Evolutionary conservation across 1,140 invertebrate genomes (phyloP).

Genomic region (Heliconius congener): DNA sequence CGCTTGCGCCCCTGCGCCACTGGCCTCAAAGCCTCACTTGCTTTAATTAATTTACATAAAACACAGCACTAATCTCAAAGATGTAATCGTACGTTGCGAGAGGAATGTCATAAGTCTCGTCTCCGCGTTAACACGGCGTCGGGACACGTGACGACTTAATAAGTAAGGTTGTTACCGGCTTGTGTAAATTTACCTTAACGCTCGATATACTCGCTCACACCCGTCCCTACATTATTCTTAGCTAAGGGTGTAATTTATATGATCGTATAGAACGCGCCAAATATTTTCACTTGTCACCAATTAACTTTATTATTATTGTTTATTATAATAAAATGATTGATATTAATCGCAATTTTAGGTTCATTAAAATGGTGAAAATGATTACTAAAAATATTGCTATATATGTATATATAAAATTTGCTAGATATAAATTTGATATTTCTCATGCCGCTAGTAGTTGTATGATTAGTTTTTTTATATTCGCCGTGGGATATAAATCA

Average conservation of each 20-base stretch:
- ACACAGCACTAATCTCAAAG: constrained; percentile 25
- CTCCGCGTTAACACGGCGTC: constrained; percentile 48
- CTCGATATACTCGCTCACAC: constrained; percentile 60
- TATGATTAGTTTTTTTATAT: no score
- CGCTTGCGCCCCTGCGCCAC: no score
- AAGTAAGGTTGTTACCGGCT: constrained; percentile 71
- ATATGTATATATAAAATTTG: neutral
- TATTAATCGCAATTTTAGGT: no score
- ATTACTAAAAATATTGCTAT: neutral
- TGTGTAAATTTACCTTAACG: constrained; percentile 77
- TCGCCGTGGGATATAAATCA: no score
- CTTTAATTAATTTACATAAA: constrained; percentile 34
- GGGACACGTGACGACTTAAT: constrained; percentile 69
- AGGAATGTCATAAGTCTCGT: constrained; percentile 55
- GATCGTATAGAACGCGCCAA: constrained; percentile 54
- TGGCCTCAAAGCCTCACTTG: no score
- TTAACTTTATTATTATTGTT: neutral
- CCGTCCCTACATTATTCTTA: constrained; percentile 72
- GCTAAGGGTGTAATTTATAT: constrained; percentile 72
- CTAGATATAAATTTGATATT: neutral
- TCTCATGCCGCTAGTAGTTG: no score
- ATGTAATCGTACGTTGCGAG: constrained; percentile 38
- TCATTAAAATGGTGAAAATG: neutral
- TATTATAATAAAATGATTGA: neutral
- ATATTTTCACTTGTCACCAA: constrained; percentile 11